Conservation (phyloP, 2,888 invertebrate genomes). For the Microctonus aethiopoides region DNA sequence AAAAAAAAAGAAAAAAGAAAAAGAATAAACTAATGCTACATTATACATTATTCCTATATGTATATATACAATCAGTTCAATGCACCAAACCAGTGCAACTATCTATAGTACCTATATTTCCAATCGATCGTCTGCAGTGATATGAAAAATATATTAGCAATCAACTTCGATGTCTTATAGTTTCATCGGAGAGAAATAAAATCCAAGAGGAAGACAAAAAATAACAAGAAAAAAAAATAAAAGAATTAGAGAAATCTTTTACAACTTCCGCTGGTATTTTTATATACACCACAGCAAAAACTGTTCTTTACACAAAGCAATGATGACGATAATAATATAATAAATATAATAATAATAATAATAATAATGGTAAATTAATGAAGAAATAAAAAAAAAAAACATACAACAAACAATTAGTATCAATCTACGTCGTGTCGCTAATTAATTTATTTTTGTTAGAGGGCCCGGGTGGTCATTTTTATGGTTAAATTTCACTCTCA, state of each 20-base stretch:
- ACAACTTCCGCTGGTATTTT: too few relatives aligned
- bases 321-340: neutral
- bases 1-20: neutral
- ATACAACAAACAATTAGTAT: slow-evolving; percentile 26
- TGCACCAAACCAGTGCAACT: neutral
- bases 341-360: too few relatives aligned
- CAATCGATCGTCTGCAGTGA: slow-evolving; percentile 9
- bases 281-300: too few relatives aligned
- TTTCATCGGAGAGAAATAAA: neutral
- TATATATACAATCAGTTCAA: too few relatives aligned
- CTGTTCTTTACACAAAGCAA: too few relatives aligned
- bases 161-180: slow-evolving; percentile 9
- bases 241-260: slow-evolving; percentile 16
- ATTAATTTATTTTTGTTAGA: slow-evolving; percentile 31
- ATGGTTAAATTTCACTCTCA: slow-evolving; percentile 4
- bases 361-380: neutral
- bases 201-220: too few relatives aligned
- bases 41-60: neutral
- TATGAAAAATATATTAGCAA: slow-evolving; percentile 21
- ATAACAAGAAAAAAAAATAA: too few relatives aligned
- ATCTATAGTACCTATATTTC: too few relatives aligned
- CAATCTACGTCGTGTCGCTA: slow-evolving; percentile 22
- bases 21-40: too few relatives aligned
- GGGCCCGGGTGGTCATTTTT: slow-evolving; percentile 21
- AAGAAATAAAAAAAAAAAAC: slow-evolving; percentile 27